These are phyloP conservation scores for Manis javanica DNA, from an alignment of 2,797 vertebrate genomes.

Conservation along the genomic window DNA sequence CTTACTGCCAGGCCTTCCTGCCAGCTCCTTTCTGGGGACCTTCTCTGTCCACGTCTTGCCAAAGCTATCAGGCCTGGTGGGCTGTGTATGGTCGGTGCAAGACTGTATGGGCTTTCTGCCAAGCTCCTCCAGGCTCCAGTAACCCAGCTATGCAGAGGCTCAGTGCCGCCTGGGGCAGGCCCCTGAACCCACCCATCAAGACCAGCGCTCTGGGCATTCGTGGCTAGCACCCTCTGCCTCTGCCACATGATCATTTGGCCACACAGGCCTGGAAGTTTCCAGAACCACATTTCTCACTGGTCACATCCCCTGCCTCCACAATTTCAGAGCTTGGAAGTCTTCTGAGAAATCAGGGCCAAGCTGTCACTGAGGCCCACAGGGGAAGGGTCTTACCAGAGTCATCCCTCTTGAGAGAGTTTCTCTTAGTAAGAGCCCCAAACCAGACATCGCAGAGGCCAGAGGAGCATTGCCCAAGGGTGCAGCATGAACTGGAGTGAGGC, in stretches of 20 bases:
- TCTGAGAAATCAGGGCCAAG: slow-evolving; percentile 4
- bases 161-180: neutral
- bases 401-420: neutral
- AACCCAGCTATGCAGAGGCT: neutral
- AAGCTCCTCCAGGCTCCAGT: neutral
- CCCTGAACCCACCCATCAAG: neutral
- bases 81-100: neutral
- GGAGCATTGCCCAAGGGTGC: neutral
- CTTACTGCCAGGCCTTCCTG: neutral
- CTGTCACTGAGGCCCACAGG: neutral
- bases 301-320: neutral
- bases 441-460: neutral
- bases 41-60: neutral
- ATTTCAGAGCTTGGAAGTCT: neutral
- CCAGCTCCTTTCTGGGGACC: neutral
- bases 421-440: neutral
- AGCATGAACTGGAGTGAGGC: neutral
- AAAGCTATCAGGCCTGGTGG: neutral
- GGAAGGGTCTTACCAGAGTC: neutral
- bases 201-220: neutral
- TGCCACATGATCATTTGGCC: neutral
- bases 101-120: neutral
- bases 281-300: slow-evolving; percentile 10
- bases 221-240: neutral
- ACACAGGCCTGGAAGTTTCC: neutral